Conservation (phyloP, 2,797 vertebrate species). For the Eleutherodactylus coqui region DNA sequence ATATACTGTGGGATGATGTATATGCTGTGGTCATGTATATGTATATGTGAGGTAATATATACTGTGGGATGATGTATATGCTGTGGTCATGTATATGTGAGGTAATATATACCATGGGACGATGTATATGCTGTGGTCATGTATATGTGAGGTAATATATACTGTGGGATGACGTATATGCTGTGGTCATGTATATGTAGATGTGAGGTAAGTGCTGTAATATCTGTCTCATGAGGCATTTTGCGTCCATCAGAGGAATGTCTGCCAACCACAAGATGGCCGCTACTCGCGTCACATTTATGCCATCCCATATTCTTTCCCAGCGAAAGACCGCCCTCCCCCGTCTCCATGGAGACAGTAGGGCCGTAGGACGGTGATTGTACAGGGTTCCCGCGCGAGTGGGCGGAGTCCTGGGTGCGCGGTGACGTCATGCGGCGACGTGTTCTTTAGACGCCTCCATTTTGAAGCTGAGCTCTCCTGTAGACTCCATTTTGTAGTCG, state of each 20-base stretch:
- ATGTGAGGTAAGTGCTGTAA: neutral
- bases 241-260: neutral
- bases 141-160: neutral
- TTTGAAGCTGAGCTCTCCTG: constrained; percentile 26
- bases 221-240: neutral
- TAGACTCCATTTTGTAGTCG: constrained; percentile 22
- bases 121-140: neutral
- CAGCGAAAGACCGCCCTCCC: neutral
- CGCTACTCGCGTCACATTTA: neutral
- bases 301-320: too few species aligned
- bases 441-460: constrained; percentile 19
- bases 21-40: too few species aligned
- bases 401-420: neutral
- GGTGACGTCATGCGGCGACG: neutral
- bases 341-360: constrained; percentile 16
- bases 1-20: too few species aligned
- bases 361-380: neutral
- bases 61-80: too few species aligned
- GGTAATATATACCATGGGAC: too few species aligned
- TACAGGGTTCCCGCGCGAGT: too few species aligned
- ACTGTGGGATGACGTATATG: neutral
- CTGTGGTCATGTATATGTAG: neutral
- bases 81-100: neutral
- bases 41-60: too few species aligned
- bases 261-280: neutral